Base-by-base conservation (phyloP, 2,888 invertebrate species). In the Oegoconia quadripuncta region DNA sequence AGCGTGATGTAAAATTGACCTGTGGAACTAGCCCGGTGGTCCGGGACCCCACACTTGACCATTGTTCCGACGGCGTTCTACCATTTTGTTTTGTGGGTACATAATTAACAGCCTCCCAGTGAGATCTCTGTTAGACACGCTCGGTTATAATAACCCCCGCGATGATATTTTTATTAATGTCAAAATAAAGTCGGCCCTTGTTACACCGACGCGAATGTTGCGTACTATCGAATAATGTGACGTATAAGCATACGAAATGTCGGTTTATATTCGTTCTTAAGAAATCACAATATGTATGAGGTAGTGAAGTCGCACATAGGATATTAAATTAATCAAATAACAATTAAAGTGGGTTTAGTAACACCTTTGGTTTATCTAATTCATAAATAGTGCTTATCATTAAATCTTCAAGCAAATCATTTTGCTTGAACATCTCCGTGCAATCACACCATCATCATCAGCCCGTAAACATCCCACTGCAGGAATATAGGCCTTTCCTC, bases 121-220 rank as follows among this genome's bases (percentile, higher is more conserved):
- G 80, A 75, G 83, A 80, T 74, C 75, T 79, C 69, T 71, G 80
- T 86, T 87, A 83, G 83, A 83, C 86, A 86, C 86, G 84, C 84
- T 87, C 81, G 71, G 61, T 75, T 77, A 74, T 84, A 79, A 86
- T 86, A 82, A 81, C 77, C 79, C 74, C 74, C 63, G 75, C 74
- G 83, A 84, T 86, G 84, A 84, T 86, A 84, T 84, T 86, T 86
- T 84, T 86, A 86, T 84, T 86, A 84, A 83, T 84, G 82, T 86
- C 86, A 84, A 84, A 84, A 86, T 84, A 83, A 79, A 79, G 57
- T 69, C 60, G 67, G 59, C 57, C 48, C 38, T 56, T 29, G 46
- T 78, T 61, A 80, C 78, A 80, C 81, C 64, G 77, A 37, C 35
- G 37, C 39, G 69, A 65, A 52, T 47, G 38, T 39, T 31, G 16